Base-by-base conservation (phyloP, 92 coral and sea anemone species). In the Micromussa lordhowensis region DNA sequence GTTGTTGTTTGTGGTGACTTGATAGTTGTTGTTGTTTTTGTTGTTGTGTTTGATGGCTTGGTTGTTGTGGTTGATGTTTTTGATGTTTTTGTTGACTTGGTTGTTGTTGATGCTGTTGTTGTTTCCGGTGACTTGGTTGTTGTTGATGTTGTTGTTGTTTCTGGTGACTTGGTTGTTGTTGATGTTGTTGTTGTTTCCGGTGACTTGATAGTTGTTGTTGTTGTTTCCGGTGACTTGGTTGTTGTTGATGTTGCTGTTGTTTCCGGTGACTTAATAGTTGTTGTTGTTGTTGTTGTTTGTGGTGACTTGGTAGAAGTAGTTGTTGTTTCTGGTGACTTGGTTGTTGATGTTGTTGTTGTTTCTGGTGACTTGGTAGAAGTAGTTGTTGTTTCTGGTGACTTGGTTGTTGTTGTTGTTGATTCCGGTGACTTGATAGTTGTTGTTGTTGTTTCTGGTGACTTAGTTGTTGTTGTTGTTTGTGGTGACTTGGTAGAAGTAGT, bases 141-240 rank as follows among this genome's bases (percentile, higher is more conserved):
- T n/a, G n/a, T n/a, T n/a, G n/a, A 29, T 3, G 19, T 17, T 11
- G 14, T 35, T 55, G 55, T 22, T 15, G 24, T 63, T 63, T 63
- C 77, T 69, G 54, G 44, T n/a, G n/a, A n/a, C n/a, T n/a, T n/a
- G n/a, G n/a, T n/a, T n/a, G n/a, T n/a, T n/a, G n/a, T n/a, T n/a
- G n/a, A n/a, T n/a, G n/a, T n/a, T n/a, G 78, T 82, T 36, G 77
- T 32, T 68, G 79, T 70, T 82, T 29, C 21, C 38, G 75, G 28
- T 30, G 74, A n/a, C n/a, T n/a, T n/a, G n/a, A n/a, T n/a, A n/a
- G n/a, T n/a, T n/a, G n/a, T n/a, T n/a, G n/a, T n/a, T n/a, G n/a
- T n/a, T n/a, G n/a, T n/a, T n/a, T n/a, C n/a, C n/a, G n/a, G n/a
- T n/a, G n/a, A 32, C 22, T 26, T n/a, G 38, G 38, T 36, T 35